Evolutionary conservation across 1,140 invertebrate genomes (phyloP).

Genomic region (Thalassaphorura encarpata): DNA sequence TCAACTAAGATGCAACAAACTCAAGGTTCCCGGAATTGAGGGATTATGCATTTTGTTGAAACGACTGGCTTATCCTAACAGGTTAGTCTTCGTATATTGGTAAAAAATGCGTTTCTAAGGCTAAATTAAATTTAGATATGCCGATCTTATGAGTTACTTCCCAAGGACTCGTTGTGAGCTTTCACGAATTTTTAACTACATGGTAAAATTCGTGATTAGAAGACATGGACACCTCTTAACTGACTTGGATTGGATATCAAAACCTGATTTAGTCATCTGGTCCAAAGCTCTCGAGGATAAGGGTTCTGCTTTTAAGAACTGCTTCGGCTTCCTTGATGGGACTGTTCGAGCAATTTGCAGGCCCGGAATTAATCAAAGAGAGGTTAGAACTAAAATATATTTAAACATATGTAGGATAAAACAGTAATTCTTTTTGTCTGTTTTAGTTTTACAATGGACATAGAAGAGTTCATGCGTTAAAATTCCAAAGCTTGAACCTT

Average conservation of each 20-base stretch:
- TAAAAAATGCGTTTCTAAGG: background rate
- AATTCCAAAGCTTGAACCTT: conserved; percentile 1
- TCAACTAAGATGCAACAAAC: background rate
- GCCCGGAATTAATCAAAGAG: background rate
- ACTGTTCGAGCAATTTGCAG: conserved; percentile 14
- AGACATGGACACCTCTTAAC: background rate
- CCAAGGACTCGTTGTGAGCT: background rate
- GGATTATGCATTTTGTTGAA: background rate
- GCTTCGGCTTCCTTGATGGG: conserved; percentile 12
- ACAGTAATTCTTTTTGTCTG: background rate
- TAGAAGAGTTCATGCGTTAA: background rate
- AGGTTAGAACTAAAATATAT: background rate
- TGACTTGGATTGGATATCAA: background rate
- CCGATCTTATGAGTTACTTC: background rate
- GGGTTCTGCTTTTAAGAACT: conserved; percentile 5
- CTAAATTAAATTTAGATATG: background rate
- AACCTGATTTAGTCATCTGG: background rate
- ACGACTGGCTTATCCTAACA: conserved; percentile 2
- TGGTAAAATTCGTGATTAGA: background rate
- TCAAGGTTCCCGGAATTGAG: background rate
- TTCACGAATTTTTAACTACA: background rate
- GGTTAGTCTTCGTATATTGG: background rate
- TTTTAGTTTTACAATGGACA: conserved; percentile 6
- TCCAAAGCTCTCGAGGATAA: background rate
- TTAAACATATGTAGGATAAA: background rate